Conservation (phyloP, 2,113 vertebrate genomes). For the Galbula dea region DNA sequence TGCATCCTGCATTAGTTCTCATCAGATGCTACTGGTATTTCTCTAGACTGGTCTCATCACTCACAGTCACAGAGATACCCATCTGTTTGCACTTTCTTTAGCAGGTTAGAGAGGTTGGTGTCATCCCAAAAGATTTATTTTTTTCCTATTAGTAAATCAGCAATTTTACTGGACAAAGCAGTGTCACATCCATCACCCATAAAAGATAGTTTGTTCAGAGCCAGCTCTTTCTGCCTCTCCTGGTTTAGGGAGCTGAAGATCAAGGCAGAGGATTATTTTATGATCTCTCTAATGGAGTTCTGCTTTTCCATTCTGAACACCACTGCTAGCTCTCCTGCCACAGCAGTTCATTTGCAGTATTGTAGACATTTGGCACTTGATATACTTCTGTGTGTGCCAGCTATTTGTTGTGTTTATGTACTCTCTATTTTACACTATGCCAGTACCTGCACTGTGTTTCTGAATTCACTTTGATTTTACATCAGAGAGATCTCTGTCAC, state of each 20-base stretch:
- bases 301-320: constrained; percentile 11
- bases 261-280: constrained; percentile 35
- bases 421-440: not conserved
- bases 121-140: constrained; percentile 48
- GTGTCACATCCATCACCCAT: not conserved
- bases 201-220: constrained; percentile 11
- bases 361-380: constrained; percentile 13
- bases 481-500: constrained; percentile 13
- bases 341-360: constrained; percentile 33
- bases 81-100: constrained; percentile 38
- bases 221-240: not conserved
- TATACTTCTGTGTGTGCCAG: not conserved
- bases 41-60: constrained; percentile 22
- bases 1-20: not conserved
- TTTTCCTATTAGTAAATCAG: constrained; percentile 55
- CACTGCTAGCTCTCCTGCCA: not conserved
- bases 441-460: not conserved
- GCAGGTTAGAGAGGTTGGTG: constrained; percentile 29
- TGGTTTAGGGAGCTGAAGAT: constrained; percentile 3
- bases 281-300: constrained; percentile 23
- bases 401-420: not conserved
- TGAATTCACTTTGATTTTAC: constrained; percentile 46
- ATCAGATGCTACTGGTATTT: not conserved
- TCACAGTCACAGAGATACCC: constrained; percentile 39
- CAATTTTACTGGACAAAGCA: constrained; percentile 47